phyloP scores from a whole-genome alignment of 2,113 vertebrate species.

The Pardalotus punctatus region DNA sequence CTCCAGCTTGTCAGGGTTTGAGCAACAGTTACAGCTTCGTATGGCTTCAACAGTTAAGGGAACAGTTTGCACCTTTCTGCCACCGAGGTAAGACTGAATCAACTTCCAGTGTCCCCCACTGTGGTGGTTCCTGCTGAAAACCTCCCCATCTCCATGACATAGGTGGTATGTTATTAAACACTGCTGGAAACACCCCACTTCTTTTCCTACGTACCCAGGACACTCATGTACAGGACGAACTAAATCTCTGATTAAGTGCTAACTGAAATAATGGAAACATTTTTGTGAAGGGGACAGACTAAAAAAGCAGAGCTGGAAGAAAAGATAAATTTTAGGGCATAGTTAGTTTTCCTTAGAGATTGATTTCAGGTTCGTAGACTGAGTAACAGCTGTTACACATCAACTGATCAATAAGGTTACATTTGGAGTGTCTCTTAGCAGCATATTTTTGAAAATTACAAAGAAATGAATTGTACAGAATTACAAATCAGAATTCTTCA shows the following conservation, averaged over 20 bases:
- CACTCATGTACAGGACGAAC: neutral
- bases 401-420: neutral
- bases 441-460: neutral
- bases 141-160: no score
- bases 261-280: neutral
- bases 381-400: neutral
- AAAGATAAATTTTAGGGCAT: neutral
- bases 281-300: neutral
- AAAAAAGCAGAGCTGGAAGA: neutral
- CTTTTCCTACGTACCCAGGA: neutral
- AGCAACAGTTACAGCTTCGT: neutral
- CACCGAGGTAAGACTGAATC: neutral
- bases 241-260: neutral
- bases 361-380: neutral
- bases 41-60: neutral
- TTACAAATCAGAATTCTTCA: neutral
- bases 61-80: neutral
- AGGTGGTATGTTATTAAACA: neutral
- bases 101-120: no score
- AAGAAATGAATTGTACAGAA: neutral
- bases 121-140: neutral
- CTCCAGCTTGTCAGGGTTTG: neutral
- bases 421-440: neutral
- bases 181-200: neutral
- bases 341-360: neutral